Conservation (phyloP, 1,140 invertebrate genomes). For the Tetragnatha versicolor region DNA sequence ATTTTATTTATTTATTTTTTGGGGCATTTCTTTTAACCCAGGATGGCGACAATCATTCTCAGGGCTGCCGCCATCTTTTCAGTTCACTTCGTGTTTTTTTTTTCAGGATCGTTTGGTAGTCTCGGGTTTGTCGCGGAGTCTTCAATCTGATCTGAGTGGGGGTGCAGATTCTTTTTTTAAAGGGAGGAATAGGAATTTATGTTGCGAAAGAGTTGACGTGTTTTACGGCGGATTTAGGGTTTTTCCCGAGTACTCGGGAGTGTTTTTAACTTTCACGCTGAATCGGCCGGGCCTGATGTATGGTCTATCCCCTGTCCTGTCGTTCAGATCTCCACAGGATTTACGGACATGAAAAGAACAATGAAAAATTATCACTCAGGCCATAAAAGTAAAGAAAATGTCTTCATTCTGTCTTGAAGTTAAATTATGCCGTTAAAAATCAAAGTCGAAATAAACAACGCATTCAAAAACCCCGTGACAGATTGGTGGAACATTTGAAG, state of each 20-base stretch:
- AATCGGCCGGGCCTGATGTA: background rate
- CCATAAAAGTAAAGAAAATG: too few relatives aligned
- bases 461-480: too few relatives aligned
- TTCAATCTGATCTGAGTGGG: conserved; percentile 47
- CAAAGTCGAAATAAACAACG: too few relatives aligned
- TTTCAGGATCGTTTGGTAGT: background rate
- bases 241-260: background rate
- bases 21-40: background rate
- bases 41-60: conserved; percentile 43
- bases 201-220: conserved; percentile 47
- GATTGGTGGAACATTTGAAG: too few relatives aligned
- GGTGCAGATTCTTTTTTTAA: conserved; percentile 5
- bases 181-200: conserved; percentile 37
- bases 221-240: conserved; percentile 4
- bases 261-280: background rate
- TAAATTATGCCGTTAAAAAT: too few relatives aligned
- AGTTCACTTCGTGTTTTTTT: background rate
- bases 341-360: too few relatives aligned
- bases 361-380: too few relatives aligned
- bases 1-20: conserved; percentile 50
- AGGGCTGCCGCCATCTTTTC: conserved; percentile 7
- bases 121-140: background rate
- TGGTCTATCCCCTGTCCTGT: background rate
- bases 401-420: too few relatives aligned
- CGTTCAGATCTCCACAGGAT: background rate